Conservation (phyloP, 2,113 vertebrate species). For the Mohoua ochrocephala region DNA sequence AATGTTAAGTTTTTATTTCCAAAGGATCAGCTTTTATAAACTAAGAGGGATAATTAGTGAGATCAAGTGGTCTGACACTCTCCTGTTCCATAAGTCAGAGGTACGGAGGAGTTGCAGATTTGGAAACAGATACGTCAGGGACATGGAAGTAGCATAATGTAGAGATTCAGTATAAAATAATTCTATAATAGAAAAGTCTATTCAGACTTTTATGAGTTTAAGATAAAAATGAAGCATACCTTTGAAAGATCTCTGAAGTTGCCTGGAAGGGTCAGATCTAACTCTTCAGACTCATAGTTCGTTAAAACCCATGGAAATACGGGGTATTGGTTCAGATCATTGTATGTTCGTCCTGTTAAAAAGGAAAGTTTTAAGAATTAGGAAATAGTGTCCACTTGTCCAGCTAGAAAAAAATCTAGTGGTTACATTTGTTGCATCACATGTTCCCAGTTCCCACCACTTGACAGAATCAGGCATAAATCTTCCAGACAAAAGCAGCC, state of each 20-base stretch:
- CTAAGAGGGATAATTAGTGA: not conserved
- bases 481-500: not conserved
- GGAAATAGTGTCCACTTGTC: not conserved
- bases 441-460: not conserved
- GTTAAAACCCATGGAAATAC: slow-evolving; percentile 98
- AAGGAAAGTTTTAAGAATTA: slow-evolving; percentile 39
- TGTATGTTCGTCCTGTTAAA: slow-evolving; percentile 89
- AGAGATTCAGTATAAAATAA: not conserved
- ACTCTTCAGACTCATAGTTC: slow-evolving; percentile 94
- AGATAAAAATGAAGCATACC: slow-evolving; percentile 73
- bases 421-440: not conserved
- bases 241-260: slow-evolving; percentile 99
- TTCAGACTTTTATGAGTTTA: not conserved
- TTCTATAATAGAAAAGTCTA: not conserved
- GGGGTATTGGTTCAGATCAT: slow-evolving; percentile 96
- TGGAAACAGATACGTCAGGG: not conserved
- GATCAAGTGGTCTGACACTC: not conserved
- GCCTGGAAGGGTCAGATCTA: slow-evolving; percentile 93
- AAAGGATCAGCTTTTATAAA: not conserved
- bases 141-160: not conserved
- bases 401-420: not conserved
- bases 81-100: not conserved
- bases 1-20: not conserved
- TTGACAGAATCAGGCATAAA: not conserved
- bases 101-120: not conserved